Base-by-base conservation (phyloP, 2,888 invertebrate species). In the Lycia hirtaria region DNA sequence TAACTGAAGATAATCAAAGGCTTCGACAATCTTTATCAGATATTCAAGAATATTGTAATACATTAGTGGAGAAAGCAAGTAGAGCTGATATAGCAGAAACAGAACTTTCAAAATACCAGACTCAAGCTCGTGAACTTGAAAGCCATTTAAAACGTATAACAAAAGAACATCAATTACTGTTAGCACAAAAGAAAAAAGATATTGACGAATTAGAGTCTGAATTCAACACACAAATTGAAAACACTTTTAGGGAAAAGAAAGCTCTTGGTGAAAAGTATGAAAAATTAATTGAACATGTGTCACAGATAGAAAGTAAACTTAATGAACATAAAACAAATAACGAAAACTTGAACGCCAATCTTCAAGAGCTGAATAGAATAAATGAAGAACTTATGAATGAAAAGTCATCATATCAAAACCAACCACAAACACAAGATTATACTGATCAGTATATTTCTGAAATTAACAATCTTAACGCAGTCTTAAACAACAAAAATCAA, bases 381-480 rank as follows among this genome's bases (percentile, higher is more conserved):
- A 90, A 92, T 66, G 79, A 83, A 58, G 80, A 83, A 43, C 60
- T 90, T 28, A 52, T 72, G 6, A 53, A 5, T 33, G 80, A 82
- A 43, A 85, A 80, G 62, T 67, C 71, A 32, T 64, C 70, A 15
- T 64, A 65, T 15, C 71, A 65, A 62, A 72, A 80, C 38, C 69
- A 74, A 35, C 53, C 37, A 35, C 49, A 62, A 43, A 15, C 71
- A 1, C 80, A 93, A 7, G 91, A 92, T 74, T 92, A 90, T 67
- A 91, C 92, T 5, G 91, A 91, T 55, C 91, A 91, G 63, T 92
- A 90, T 62, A 81, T 92, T 63, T 90, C 78, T 66, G 94, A 94
- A 81, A 94, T 94, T 68, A 93, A 93, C 67, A 92, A 91, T 32
- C 76, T 94, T 0, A 92, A 93, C 50, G 87, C 92, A 49, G 65